Percentiles rank a stretch among this genome's conserved stretches.
phyloP scores from a whole-genome alignment of 2,797 vertebrate genomes.

The Propithecus deckenii region DNA sequence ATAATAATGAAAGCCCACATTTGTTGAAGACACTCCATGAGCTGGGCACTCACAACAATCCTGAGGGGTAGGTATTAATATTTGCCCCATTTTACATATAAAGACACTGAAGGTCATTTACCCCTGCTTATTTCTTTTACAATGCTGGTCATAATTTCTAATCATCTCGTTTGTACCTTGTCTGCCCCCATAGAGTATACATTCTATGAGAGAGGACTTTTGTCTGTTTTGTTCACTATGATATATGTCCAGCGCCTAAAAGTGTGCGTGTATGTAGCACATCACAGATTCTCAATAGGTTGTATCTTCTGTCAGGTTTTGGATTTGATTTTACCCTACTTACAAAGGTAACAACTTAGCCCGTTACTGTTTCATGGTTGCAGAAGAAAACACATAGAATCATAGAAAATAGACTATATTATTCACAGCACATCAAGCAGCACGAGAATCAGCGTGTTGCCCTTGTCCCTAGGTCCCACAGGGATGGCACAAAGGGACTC shows the following conservation, averaged over 20 bases:
- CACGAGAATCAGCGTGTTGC: neutral
- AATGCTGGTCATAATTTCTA: neutral
- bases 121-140: neutral
- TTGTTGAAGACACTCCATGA: neutral
- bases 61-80: neutral
- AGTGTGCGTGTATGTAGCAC: neutral
- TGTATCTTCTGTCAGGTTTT: neutral
- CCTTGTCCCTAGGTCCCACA: neutral
- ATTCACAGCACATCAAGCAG: neutral
- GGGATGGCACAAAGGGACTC: neutral
- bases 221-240: neutral
- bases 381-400: neutral
- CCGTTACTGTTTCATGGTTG: neutral
- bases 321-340: conserved; percentile 35
- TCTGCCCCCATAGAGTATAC: neutral
- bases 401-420: neutral
- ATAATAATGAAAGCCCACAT: conserved; percentile 25
- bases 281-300: neutral
- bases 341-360: neutral
- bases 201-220: neutral
- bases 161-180: neutral
- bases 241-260: neutral
- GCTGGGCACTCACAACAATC: neutral
- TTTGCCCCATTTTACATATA: conserved; percentile 15
- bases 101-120: neutral